These are phyloP conservation scores for Spialia ferax DNA, from an alignment of 2,888 invertebrate genomes.

Conservation along the genomic window DNA sequence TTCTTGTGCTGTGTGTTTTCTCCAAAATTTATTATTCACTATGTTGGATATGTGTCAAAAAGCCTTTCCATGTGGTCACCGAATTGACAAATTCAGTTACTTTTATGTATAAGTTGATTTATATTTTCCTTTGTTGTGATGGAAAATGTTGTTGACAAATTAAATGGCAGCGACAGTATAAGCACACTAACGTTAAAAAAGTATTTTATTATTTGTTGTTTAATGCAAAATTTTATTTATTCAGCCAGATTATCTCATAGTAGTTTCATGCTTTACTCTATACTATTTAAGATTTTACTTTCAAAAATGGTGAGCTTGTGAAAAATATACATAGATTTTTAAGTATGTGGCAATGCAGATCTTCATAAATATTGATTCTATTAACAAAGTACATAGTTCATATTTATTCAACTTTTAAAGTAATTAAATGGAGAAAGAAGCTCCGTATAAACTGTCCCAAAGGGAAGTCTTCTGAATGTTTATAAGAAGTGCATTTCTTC, in stretches of 20 bases:
- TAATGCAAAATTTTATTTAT: slow-evolving; percentile 85
- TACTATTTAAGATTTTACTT: slow-evolving; percentile 76
- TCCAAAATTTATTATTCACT: slow-evolving; percentile 79
- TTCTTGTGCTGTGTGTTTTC: slow-evolving; percentile 77
- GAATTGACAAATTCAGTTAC: slow-evolving; percentile 70
- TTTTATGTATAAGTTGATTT: slow-evolving; percentile 72
- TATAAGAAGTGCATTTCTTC: slow-evolving; percentile 96
- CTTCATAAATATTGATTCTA: slow-evolving; percentile 80
- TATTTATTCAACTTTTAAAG: slow-evolving; percentile 76
- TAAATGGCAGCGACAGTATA: slow-evolving; percentile 81
- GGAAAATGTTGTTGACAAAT: slow-evolving; percentile 85
- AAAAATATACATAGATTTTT: slow-evolving; percentile 86
- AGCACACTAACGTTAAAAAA: slow-evolving; percentile 62
- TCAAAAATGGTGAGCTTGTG: slow-evolving; percentile 75
- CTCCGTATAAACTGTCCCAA: slow-evolving; percentile 82
- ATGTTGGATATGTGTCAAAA: slow-evolving; percentile 86
- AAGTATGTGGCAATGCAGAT: slow-evolving; percentile 87
- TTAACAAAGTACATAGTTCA: slow-evolving; percentile 73
- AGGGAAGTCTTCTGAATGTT: slow-evolving; percentile 95
- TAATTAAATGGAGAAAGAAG: slow-evolving; percentile 70
- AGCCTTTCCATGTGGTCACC: slow-evolving; percentile 85
- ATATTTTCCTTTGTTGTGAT: slow-evolving; percentile 79
- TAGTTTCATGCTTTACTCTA: slow-evolving; percentile 71
- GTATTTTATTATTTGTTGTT: slow-evolving; percentile 81
- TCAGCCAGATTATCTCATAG: slow-evolving; percentile 74